phyloP scores from a whole-genome alignment of 1,140 invertebrate genomes.

The Diachasma alloeum region DNA sequence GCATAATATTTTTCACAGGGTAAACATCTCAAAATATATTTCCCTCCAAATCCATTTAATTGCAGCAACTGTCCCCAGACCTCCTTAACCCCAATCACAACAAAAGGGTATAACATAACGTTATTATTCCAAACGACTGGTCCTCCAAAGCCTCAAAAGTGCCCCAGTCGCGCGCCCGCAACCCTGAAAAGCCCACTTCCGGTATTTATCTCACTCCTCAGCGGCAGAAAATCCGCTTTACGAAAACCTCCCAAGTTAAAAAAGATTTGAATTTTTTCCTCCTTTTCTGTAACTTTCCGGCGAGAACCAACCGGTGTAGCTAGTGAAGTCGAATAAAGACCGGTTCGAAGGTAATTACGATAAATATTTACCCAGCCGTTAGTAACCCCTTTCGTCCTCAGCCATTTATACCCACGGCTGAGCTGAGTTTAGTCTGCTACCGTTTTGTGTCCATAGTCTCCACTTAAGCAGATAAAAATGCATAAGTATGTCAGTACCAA shows the following conservation, averaged over 20 bases:
- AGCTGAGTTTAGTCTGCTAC: constrained; percentile 11
- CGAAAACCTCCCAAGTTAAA: constrained; percentile 26
- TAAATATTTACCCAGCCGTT: constrained; percentile 65
- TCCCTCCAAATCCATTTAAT: background rate
- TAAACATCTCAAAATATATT: no score
- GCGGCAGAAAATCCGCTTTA: constrained; percentile 15
- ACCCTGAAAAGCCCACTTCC: constrained; percentile 28
- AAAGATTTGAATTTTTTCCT: constrained; percentile 7
- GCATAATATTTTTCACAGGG: no score
- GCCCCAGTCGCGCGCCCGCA: background rate
- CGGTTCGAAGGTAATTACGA: constrained; percentile 54
- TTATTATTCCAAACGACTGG: constrained; percentile 53
- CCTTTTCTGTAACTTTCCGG: background rate
- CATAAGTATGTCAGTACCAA: background rate
- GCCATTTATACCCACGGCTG: background rate
- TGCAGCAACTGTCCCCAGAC: background rate
- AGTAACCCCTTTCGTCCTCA: constrained; percentile 55
- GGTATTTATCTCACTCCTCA: constrained; percentile 16
- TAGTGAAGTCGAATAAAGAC: constrained; percentile 27
- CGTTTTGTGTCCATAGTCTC: background rate
- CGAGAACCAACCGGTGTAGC: background rate
- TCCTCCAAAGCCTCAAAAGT: background rate
- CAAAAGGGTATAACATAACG: constrained; percentile 34
- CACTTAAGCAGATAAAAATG: constrained; percentile 16
- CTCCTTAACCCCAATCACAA: background rate